phyloP scores from a whole-genome alignment of 2,797 vertebrate species.

The Malurus leucopterus region DNA sequence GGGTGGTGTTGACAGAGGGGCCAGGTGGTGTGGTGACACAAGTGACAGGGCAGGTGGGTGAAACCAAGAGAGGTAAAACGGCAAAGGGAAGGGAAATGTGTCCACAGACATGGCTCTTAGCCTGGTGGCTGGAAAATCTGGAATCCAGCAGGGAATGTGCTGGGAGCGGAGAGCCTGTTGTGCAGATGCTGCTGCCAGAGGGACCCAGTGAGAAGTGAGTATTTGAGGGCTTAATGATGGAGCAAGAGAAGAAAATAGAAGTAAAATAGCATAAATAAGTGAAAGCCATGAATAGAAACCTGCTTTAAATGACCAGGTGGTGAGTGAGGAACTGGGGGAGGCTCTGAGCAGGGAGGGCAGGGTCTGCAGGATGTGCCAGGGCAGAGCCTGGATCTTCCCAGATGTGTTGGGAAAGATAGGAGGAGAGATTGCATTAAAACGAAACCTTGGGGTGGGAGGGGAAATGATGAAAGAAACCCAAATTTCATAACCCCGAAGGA shows the following conservation, averaged over 20 bases:
- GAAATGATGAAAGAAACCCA: not conserved
- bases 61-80: accelerated
- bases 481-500: not conserved
- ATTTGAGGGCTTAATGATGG: not conserved
- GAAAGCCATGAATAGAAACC: not conserved
- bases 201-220: not conserved
- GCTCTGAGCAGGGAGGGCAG: not conserved
- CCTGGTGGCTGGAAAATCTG: not conserved
- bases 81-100: not conserved
- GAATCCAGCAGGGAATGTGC: not conserved
- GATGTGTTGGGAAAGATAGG: not conserved
- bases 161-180: not conserved
- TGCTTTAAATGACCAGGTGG: not conserved
- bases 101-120: accelerated
- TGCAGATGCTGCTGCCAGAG: not conserved
- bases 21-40: too few relatives aligned
- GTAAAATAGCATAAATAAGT: not conserved
- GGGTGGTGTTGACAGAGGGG: accelerated
- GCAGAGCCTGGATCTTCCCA: not conserved
- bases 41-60: not conserved
- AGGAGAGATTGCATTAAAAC: not conserved
- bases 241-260: not conserved
- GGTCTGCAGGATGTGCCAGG: not conserved
- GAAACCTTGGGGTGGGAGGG: not conserved
- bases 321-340: not conserved